Conservation (phyloP, 2,888 invertebrate species). For the Embidobia sp. region DNA sequence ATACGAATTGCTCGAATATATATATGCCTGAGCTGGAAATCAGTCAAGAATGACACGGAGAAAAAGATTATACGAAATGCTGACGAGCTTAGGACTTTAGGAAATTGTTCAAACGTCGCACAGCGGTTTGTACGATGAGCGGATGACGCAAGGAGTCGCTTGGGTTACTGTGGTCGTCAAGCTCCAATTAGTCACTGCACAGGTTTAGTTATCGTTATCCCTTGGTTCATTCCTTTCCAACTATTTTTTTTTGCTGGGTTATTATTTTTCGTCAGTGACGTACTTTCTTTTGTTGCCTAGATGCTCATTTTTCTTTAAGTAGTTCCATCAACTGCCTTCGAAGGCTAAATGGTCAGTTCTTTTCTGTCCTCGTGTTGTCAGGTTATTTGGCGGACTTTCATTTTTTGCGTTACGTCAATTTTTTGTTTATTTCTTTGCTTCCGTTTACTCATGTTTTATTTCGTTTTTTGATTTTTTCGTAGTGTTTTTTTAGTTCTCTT, state of each 20-base stretch:
- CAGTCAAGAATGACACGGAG: too few species aligned
- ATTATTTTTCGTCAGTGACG: conserved; percentile 66
- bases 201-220: conserved; percentile 68
- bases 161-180: conserved; percentile 81
- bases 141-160: conserved; percentile 76
- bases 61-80: conserved; percentile 54
- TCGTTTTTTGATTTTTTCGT: conserved; percentile 13
- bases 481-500: too few species aligned
- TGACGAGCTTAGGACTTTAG: too few species aligned
- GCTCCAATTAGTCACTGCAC: conserved; percentile 77
- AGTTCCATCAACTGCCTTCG: too few species aligned
- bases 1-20: too few species aligned
- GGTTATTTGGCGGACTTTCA: too few species aligned
- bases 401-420: conserved; percentile 49
- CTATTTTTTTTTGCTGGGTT: conserved; percentile 50
- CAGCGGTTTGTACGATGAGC: too few species aligned
- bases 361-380: too few species aligned
- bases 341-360: too few species aligned
- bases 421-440: conserved; percentile 39
- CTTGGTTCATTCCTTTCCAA: conserved; percentile 62
- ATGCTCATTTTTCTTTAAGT: conserved; percentile 61
- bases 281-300: conserved; percentile 67
- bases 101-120: too few species aligned
- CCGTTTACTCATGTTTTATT: conserved; percentile 20
- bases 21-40: too few species aligned